phyloP scores from a whole-genome alignment of 2,797 vertebrate genomes.

The Bovichtus diacanthus region DNA sequence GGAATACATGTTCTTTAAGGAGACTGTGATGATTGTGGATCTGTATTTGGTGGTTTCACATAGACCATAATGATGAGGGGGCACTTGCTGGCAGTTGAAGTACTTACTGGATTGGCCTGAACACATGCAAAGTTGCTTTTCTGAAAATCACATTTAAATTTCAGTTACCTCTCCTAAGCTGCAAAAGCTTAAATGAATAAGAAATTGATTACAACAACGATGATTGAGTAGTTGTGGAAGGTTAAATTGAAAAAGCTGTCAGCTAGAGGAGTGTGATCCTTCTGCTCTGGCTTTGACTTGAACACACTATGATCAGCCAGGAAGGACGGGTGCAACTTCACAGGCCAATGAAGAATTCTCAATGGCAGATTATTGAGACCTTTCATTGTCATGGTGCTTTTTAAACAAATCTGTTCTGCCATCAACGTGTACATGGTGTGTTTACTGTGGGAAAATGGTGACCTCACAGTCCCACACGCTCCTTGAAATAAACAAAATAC shows the following conservation, averaged over 20 bases:
- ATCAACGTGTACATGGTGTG: slow-evolving; percentile 10
- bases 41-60: slow-evolving; percentile 40
- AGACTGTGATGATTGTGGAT: slow-evolving; percentile 15
- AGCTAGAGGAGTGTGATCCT: not conserved
- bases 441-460: slow-evolving; percentile 44
- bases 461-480: slow-evolving; percentile 14
- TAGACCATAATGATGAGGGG: slow-evolving; percentile 16
- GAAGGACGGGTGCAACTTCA: not conserved
- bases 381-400: not conserved
- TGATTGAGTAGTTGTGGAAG: not conserved
- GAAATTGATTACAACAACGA: not conserved
- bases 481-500: slow-evolving; percentile 18
- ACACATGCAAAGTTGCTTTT: slow-evolving; percentile 21
- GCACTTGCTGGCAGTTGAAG: slow-evolving; percentile 23
- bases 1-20: slow-evolving; percentile 4
- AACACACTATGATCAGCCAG: slow-evolving; percentile 3
- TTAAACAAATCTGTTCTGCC: not conserved
- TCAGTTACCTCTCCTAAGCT: not conserved
- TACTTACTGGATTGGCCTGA: not conserved
- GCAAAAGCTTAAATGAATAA: not conserved
- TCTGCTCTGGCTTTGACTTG: slow-evolving; percentile 6
- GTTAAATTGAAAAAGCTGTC: slow-evolving; percentile 3
- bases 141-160: not conserved
- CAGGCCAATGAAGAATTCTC: not conserved
- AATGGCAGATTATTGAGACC: not conserved